Percentiles rank a stretch among this genome's conserved stretches.
These are phyloP conservation scores for Raillietiella orientalis DNA, from an alignment of 2,888 invertebrate species.

Conservation along the genomic window DNA sequence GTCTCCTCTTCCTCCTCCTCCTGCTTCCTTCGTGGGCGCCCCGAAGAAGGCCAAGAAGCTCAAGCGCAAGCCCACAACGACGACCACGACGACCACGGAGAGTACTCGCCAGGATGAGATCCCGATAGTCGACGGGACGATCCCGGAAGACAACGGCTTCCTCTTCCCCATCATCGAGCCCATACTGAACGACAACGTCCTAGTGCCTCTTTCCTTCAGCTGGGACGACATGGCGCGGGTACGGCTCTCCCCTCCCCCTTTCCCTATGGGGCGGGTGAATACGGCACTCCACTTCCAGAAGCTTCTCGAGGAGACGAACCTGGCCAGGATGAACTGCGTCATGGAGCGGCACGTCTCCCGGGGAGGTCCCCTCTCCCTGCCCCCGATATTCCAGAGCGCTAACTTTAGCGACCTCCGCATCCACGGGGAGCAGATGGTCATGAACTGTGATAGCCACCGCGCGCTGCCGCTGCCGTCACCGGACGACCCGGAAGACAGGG, in stretches of 20 bases:
- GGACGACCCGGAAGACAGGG: too few species aligned
- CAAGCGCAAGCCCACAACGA: too few species aligned
- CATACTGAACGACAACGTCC: not conserved
- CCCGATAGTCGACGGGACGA: too few species aligned
- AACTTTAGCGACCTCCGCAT: constrained; percentile 34
- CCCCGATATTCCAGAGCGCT: constrained; percentile 30
- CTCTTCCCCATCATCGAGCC: not conserved
- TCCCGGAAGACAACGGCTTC: too few species aligned
- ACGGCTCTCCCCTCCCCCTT: constrained; percentile 1
- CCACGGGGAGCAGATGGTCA: constrained; percentile 55
- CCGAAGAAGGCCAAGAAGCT: too few species aligned
- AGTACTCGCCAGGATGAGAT: too few species aligned
- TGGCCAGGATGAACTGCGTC: constrained; percentile 58
- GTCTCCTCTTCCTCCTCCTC: too few species aligned
- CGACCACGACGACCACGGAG: too few species aligned
- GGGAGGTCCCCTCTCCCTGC: too few species aligned
- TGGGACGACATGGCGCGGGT: constrained; percentile 47
- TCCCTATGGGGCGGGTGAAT: constrained; percentile 3
- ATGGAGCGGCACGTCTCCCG: too few species aligned
- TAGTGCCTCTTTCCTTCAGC: constrained; percentile 41
- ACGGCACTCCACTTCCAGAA: constrained; percentile 10
- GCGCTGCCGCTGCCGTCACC: too few species aligned
- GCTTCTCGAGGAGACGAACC: constrained; percentile 17
- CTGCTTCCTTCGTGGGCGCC: too few species aligned
- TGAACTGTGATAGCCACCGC: constrained; percentile 59